These are phyloP conservation scores for Nylanderia fulva DNA, from an alignment of 1,140 invertebrate species.

Conservation along the genomic window DNA sequence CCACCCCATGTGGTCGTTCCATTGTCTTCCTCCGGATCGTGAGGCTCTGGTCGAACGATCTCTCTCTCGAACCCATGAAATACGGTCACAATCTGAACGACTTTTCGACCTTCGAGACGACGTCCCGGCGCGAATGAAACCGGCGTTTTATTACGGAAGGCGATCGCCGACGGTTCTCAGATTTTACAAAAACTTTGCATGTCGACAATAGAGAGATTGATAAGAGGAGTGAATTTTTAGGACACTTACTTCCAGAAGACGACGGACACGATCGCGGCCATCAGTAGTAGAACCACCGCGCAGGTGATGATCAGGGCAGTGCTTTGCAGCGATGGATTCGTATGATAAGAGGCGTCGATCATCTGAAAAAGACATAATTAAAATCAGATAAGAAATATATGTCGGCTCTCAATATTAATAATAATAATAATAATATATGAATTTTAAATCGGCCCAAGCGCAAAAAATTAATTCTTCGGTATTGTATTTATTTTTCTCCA, in stretches of 20 bases:
- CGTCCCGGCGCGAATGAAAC: constrained; percentile 61
- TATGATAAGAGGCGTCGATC: constrained; percentile 92
- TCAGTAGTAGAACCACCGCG: constrained; percentile 90
- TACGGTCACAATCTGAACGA: constrained; percentile 62
- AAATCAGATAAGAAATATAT: too few relatives aligned
- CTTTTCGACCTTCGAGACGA: constrained; percentile 51
- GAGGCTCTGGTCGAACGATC: neutral
- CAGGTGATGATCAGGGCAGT: constrained; percentile 92
- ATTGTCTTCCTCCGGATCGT: neutral
- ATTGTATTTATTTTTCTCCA: too few relatives aligned
- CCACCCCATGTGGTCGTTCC: neutral
- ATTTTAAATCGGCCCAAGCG: too few relatives aligned
- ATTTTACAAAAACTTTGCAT: constrained; percentile 39
- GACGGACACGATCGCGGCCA: constrained; percentile 91
- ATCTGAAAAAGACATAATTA: constrained; percentile 91
- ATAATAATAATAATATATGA: too few relatives aligned
- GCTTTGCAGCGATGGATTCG: constrained; percentile 91
- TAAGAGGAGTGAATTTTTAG: constrained; percentile 43
- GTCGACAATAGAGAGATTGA: too few relatives aligned
- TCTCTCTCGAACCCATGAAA: constrained; percentile 66
- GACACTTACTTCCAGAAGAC: constrained; percentile 93
- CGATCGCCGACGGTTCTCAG: neutral
- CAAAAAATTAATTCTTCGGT: too few relatives aligned
- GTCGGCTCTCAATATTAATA: too few relatives aligned
- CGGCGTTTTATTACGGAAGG: constrained; percentile 53